These are phyloP conservation scores for Poeciliopsis prolifica DNA, from an alignment of 2,113 vertebrate species.

Conservation along the genomic window DNA sequence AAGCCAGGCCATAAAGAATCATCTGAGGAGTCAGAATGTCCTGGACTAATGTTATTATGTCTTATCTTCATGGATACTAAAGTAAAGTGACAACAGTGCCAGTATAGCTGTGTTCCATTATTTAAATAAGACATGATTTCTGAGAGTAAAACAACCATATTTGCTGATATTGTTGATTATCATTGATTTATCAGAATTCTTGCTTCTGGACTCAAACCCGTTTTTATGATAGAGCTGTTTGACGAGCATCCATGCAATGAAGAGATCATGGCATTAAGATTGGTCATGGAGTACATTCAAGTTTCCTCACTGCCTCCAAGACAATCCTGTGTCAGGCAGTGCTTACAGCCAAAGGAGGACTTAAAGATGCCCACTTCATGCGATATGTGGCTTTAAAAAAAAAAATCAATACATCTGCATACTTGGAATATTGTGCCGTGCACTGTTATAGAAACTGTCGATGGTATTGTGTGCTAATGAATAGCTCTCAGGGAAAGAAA, in stretches of 20 bases:
- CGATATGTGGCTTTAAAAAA: constrained; percentile 70
- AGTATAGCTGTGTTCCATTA: constrained; percentile 45
- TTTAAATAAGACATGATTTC: constrained; percentile 48
- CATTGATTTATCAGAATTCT: background rate
- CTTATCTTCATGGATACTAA: constrained; percentile 32
- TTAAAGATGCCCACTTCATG: constrained; percentile 68
- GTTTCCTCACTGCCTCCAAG: constrained; percentile 58
- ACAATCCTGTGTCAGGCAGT: constrained; percentile 76
- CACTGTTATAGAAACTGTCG: constrained; percentile 17
- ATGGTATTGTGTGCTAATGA: constrained; percentile 4
- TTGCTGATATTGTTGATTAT: background rate
- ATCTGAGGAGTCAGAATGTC: constrained; percentile 20
- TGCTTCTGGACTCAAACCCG: constrained; percentile 1
- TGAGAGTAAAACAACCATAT: constrained; percentile 25
- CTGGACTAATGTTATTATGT: background rate
- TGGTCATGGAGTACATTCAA: constrained; percentile 65
- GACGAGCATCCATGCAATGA: constrained; percentile 30
- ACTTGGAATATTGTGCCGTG: constrained; percentile 8
- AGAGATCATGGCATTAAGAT: constrained; percentile 58
- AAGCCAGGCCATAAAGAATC: constrained; percentile 7
- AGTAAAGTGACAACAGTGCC: constrained; percentile 63
- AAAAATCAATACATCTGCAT: constrained; percentile 18
- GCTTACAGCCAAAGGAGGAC: constrained; percentile 75
- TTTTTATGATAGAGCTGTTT: constrained; percentile 75
- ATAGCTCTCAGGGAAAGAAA: constrained; percentile 43